Evolutionary conservation across 2,797 vertebrate species (phyloP).

Genomic region (Pseudopleuronectes americanus): DNA sequence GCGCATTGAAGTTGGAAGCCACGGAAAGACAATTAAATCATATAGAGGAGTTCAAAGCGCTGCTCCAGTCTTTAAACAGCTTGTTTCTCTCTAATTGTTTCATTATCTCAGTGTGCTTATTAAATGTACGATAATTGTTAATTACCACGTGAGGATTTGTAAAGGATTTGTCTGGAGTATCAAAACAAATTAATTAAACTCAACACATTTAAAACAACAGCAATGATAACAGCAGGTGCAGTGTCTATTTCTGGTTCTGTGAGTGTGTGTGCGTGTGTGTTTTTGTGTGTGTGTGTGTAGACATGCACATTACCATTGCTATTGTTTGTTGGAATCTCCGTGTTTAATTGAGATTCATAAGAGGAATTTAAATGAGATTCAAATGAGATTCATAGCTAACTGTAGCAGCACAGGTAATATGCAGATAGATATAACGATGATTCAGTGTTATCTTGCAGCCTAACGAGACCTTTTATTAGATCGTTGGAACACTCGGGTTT

Average conservation of each 20-base stretch:
- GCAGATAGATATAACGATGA: conserved; percentile 78
- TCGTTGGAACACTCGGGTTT: conserved; percentile 60
- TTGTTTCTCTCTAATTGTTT: conserved; percentile 82
- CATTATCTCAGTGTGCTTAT: conserved; percentile 82
- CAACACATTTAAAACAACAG: conserved; percentile 75
- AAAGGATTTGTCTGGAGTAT: conserved; percentile 83
- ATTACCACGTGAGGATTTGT: conserved; percentile 80
- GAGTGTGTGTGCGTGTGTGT: conserved; percentile 11
- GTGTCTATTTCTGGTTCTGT: conserved; percentile 2
- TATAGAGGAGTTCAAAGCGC: conserved; percentile 73
- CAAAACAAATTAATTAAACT: conserved; percentile 83
- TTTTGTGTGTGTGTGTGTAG: conserved; percentile 9
- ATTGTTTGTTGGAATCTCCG: conserved; percentile 68
- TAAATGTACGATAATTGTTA: conserved; percentile 83
- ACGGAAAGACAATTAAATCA: conserved; percentile 73
- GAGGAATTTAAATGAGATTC: conserved; percentile 78
- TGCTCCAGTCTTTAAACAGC: conserved; percentile 74
- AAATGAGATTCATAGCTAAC: conserved; percentile 81
- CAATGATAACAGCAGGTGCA: conserved; percentile 77
- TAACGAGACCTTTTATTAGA: conserved; percentile 73
- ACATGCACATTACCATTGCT: conserved; percentile 37
- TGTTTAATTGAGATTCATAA: conserved; percentile 80
- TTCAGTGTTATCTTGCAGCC: conserved; percentile 69
- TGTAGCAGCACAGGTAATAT: conserved; percentile 78
- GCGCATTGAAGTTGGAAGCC: conserved; percentile 68